Percentiles rank a stretch among this genome's conserved stretches.
These are phyloP conservation scores for Sciurus vulgaris DNA, from an alignment of 2,797 vertebrate species.

Conservation along the genomic window DNA sequence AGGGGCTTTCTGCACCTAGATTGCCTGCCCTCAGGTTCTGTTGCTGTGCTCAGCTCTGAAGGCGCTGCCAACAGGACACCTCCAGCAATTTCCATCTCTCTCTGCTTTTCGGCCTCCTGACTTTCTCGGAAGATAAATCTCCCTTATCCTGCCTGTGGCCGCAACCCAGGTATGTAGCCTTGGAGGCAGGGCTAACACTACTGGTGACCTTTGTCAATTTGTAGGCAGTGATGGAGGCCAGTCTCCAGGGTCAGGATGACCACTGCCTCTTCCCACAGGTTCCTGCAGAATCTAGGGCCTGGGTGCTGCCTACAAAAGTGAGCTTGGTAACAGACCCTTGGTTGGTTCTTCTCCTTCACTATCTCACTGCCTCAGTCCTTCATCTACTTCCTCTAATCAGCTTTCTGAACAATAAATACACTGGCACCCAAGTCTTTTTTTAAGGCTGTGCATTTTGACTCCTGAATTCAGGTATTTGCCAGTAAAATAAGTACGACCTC, in stretches of 20 bases:
- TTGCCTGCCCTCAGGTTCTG: background rate
- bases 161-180: background rate
- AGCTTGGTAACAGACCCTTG: background rate
- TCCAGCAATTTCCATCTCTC: no score
- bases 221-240: background rate
- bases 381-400: background rate
- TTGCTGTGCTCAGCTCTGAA: background rate
- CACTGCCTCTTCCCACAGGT: background rate
- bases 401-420: background rate
- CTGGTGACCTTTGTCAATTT: background rate
- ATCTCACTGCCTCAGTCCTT: background rate
- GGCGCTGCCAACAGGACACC: rapidly evolving
- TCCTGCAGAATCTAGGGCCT: background rate
- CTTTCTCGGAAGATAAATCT: background rate
- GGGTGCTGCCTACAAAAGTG: background rate
- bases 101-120: background rate
- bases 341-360: background rate
- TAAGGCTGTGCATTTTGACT: background rate
- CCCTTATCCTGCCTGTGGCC: background rate
- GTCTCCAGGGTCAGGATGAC: background rate
- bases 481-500: background rate
- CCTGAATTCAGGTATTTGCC: background rate
- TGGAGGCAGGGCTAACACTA: no score
- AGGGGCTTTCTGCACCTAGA: background rate
- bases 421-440: background rate